Conservation (phyloP, 2,113 vertebrate genomes). For the Thalassarche chlororhynchos region DNA sequence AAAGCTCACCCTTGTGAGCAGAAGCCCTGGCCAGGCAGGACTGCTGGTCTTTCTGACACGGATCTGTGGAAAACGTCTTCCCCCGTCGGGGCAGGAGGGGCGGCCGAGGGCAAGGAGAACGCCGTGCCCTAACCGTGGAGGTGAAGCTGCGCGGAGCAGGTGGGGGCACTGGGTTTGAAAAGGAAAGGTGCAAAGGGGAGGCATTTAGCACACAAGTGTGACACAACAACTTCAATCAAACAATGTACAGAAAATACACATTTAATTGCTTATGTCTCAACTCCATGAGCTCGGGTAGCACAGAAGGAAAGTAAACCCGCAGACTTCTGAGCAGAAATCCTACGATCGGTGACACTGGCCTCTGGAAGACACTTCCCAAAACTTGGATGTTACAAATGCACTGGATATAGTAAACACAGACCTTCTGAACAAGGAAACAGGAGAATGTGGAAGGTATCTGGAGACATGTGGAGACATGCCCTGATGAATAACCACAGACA, state of each 20-base stretch:
- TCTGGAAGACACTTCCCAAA: neutral
- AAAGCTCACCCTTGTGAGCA: neutral
- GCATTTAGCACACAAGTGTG: neutral
- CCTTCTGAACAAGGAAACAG: neutral
- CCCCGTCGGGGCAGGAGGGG: fast-evolving
- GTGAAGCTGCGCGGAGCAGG: too few species aligned
- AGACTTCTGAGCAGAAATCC: neutral
- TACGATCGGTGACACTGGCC: fast-evolving
- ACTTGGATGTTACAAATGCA: neutral
- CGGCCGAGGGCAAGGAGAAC: fast-evolving
- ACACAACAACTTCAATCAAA: too few species aligned
- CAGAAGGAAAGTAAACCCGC: neutral
- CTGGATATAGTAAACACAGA: neutral
- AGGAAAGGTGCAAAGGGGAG: neutral
- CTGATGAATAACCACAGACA: neutral
- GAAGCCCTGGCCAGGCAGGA: neutral
- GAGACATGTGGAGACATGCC: neutral
- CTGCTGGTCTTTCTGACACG: fast-evolving
- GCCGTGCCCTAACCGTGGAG: fast-evolving
- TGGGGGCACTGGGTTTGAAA: too few species aligned
- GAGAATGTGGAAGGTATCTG: neutral
- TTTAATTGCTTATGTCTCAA: too few species aligned
- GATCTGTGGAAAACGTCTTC: neutral
- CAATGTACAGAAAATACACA: fast-evolving
- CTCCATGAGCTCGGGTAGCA: neutral